phyloP scores from a whole-genome alignment of 2,888 invertebrate species.

The Eupelmus urozonus region DNA sequence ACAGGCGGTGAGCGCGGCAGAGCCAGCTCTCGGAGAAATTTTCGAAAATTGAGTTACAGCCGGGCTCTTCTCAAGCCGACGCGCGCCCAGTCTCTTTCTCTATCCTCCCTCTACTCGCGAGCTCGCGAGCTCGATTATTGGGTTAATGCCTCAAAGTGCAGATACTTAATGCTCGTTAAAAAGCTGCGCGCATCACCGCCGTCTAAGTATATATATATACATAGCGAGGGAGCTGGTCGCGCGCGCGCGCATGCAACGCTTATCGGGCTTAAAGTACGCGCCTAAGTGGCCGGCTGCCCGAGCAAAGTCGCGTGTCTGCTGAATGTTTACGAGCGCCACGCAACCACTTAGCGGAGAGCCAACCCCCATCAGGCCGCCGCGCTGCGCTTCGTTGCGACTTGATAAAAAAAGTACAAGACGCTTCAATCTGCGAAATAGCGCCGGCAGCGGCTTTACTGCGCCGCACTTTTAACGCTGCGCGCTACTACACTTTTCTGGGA shows the following conservation, averaged over 20 bases:
- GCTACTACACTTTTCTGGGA: constrained; percentile 26
- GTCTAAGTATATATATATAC: not conserved
- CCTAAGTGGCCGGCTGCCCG: constrained; percentile 26
- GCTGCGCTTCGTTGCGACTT: too few species aligned
- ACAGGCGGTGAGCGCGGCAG: too few species aligned
- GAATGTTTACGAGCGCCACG: constrained; percentile 55
- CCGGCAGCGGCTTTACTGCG: constrained; percentile 43
- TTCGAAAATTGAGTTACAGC: constrained; percentile 27
- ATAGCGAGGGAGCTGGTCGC: not conserved
- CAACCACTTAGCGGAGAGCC: constrained; percentile 56
- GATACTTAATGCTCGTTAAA: constrained; percentile 44
- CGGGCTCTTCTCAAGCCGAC: too few species aligned
- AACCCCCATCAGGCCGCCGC: constrained; percentile 44
- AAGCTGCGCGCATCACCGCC: not conserved
- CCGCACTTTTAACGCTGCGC: constrained; percentile 29
- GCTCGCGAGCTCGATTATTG: constrained; percentile 6
- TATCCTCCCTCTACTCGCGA: too few species aligned
- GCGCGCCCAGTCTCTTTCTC: not conserved
- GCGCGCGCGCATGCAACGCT: not conserved
- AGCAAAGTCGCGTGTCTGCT: constrained; percentile 51
- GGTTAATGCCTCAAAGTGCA: constrained; percentile 37
- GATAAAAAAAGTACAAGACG: constrained; percentile 34
- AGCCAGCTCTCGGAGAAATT: too few species aligned
- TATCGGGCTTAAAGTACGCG: constrained; percentile 36
- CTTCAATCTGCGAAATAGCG: constrained; percentile 54